Evolutionary conservation across 2,113 vertebrate genomes (phyloP).

Genomic region (Microtus richardsoni): DNA sequence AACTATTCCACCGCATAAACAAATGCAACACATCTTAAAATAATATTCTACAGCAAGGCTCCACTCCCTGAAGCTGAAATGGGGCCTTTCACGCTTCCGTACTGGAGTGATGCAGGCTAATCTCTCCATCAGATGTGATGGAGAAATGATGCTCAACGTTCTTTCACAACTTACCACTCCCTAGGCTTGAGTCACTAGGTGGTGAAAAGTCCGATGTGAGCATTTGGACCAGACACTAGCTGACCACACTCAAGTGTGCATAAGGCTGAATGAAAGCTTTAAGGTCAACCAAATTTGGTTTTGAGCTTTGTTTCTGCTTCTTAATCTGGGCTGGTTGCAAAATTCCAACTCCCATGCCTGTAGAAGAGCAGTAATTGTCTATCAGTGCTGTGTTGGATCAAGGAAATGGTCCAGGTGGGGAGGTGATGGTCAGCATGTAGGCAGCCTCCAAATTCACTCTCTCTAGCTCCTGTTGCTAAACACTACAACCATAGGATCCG

Average conservation of each 20-base stretch:
- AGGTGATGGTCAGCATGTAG: background rate
- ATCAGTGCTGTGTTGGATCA: background rate
- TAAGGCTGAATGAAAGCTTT: background rate
- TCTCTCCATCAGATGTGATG: background rate
- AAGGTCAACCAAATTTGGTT: background rate
- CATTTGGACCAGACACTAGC: background rate
- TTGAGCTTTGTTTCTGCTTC: background rate
- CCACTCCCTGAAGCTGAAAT: background rate
- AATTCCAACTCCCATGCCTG: accelerated
- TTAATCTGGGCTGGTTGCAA: background rate
- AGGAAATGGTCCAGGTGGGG: background rate
- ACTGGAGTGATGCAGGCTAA: background rate
- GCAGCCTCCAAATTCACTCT: background rate
- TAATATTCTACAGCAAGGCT: too few relatives aligned
- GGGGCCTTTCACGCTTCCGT: background rate
- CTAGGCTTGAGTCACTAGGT: background rate
- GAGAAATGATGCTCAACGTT: background rate
- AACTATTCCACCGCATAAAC: too few relatives aligned
- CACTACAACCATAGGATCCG: background rate
- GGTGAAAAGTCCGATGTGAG: background rate
- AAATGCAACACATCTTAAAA: too few relatives aligned
- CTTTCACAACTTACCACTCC: background rate
- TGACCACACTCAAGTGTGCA: background rate
- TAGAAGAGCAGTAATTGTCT: background rate
- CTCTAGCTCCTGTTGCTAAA: background rate